Evolutionary conservation across 2,797 vertebrate species (phyloP).

Genomic region (Karalla daura): DNA sequence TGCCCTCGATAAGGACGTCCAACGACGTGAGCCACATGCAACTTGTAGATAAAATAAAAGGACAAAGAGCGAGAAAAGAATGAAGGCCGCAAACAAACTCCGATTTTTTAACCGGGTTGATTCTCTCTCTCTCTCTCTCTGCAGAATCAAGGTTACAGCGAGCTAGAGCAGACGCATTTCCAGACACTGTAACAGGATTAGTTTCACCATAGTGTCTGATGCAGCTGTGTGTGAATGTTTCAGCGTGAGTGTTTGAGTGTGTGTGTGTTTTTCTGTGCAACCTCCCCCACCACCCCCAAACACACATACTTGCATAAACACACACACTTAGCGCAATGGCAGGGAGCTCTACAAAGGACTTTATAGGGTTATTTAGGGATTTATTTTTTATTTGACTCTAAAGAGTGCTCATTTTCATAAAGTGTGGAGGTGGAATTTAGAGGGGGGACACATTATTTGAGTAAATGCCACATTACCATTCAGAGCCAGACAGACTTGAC

Average conservation of each 20-base stretch:
- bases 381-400: constrained; percentile 31
- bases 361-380: constrained; percentile 35
- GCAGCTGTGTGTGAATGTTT: constrained; percentile 48
- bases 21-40: constrained; percentile 68
- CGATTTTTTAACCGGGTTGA: constrained; percentile 51
- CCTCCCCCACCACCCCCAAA: constrained; percentile 1
- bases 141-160: constrained; percentile 62
- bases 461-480: constrained; percentile 60
- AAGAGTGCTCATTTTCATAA: constrained; percentile 22
- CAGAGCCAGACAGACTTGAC: constrained; percentile 4
- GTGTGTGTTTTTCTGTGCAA: constrained; percentile 14
- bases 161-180: constrained; percentile 53
- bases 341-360: constrained; percentile 20
- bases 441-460: constrained; percentile 3
- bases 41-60: constrained; percentile 78
- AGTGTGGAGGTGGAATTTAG: constrained; percentile 8
- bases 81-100: constrained; percentile 29
- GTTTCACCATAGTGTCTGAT: constrained; percentile 53
- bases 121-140: constrained; percentile 60
- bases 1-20: constrained; percentile 77
- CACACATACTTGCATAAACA: constrained; percentile 1
- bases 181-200: constrained; percentile 75
- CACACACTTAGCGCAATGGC: constrained; percentile 5
- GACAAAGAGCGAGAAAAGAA: constrained; percentile 33
- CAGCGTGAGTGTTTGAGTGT: constrained; percentile 13